Evolutionary conservation across 2,888 invertebrate species (phyloP).

Genomic region (Scaptomyza cyrtandrae): DNA sequence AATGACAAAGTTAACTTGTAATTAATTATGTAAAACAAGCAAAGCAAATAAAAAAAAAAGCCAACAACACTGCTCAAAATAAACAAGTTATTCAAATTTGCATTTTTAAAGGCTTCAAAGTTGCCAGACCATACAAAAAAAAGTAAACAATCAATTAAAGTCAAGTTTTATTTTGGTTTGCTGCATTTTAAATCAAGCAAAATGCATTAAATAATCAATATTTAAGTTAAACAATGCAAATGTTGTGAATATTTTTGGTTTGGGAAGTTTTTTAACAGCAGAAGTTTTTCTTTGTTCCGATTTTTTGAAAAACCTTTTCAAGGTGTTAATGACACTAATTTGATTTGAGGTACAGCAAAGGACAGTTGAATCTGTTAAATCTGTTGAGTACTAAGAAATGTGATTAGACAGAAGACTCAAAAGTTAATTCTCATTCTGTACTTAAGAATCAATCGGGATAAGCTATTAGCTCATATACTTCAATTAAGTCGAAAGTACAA

Average conservation of each 20-base stretch:
- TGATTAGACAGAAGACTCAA: too few relatives aligned
- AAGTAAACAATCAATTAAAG: conserved; percentile 24
- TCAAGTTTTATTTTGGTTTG: conserved; percentile 22
- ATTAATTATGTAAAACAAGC: conserved; percentile 51
- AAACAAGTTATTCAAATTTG: conserved; percentile 50
- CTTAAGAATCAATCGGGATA: too few relatives aligned
- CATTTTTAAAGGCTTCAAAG: conserved; percentile 8
- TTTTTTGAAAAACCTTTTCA: background rate
- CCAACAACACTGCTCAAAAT: background rate
- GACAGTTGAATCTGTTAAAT: too few relatives aligned
- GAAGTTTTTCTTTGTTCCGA: background rate
- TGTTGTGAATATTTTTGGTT: conserved; percentile 3
- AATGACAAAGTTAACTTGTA: conserved; percentile 54
- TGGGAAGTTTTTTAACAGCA: background rate
- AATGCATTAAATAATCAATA: conserved; percentile 38
- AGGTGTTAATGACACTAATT: background rate
- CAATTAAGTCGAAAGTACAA: too few relatives aligned
- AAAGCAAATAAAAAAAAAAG: too few relatives aligned
- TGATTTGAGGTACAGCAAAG: too few relatives aligned
- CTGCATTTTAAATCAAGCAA: conserved; percentile 27
- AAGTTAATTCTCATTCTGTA: too few relatives aligned
- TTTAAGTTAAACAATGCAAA: conserved; percentile 32
- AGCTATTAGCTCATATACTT: too few relatives aligned
- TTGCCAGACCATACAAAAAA: conserved; percentile 6
- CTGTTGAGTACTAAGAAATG: too few relatives aligned